These are phyloP conservation scores for Nasonovia ribisnigri DNA, from an alignment of 2,888 invertebrate genomes.

Conservation along the genomic window DNA sequence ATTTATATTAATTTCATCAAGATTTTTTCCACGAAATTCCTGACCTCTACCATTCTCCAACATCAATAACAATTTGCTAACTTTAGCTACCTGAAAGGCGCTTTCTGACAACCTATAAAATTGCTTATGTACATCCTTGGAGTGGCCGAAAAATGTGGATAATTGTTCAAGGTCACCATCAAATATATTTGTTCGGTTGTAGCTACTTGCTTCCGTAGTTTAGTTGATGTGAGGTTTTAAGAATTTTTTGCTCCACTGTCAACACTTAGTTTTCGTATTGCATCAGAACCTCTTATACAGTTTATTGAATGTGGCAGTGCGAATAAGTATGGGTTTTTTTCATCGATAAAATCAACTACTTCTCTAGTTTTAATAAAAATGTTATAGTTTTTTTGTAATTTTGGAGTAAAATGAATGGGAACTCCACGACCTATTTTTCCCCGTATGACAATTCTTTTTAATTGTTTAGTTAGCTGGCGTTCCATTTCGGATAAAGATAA, in stretches of 20 bases:
- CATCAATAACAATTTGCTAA: slow-evolving; percentile 68
- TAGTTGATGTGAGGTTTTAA: not conserved
- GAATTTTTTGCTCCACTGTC: not conserved
- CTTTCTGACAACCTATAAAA: slow-evolving; percentile 68
- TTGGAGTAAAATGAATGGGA: not conserved
- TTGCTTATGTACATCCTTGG: slow-evolving; percentile 67
- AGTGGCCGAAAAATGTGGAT: not conserved
- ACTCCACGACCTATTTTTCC: not conserved
- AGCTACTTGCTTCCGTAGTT: slow-evolving; percentile 18
- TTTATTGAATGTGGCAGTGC: slow-evolving; percentile 1
- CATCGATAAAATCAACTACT: slow-evolving; percentile 24
- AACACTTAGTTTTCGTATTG: not conserved
- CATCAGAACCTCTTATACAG: not conserved
- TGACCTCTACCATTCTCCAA: slow-evolving; percentile 65
- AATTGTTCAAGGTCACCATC: slow-evolving; percentile 18
- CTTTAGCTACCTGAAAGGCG: slow-evolving; percentile 68
- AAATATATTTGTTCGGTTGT: not conserved
- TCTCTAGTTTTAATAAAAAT: not conserved
- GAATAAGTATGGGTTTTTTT: slow-evolving; percentile 47
- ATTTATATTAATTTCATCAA: slow-evolving; percentile 37
- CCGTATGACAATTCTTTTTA: not conserved
- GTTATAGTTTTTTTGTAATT: not conserved
- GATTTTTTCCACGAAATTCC: not conserved
- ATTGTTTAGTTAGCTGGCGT: not conserved
- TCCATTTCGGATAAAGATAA: not conserved